Base-by-base conservation (phyloP, 2,797 vertebrate species). In the Picus viridis region DNA sequence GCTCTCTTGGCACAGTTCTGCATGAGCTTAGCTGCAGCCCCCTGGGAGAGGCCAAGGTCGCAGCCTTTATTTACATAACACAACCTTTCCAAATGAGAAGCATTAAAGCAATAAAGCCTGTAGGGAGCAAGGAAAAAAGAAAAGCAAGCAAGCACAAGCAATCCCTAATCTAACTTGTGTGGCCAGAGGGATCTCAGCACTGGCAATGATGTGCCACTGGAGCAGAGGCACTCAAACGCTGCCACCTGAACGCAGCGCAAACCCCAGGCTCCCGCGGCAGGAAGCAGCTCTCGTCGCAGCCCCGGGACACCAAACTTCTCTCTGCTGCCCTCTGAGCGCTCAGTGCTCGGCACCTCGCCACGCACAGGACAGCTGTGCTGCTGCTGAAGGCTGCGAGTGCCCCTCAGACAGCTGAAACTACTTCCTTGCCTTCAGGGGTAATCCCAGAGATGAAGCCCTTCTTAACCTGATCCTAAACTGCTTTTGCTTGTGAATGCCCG, bases 31-130 rank as follows among this genome's bases (percentile, higher is more conserved):
- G 19, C 77, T 80, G 29, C 62, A 68, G 84, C 27, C 59, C 27
- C 59, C 24, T 20, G 78, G 84, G 63, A 82, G 93, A 90, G 65
- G 67, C 65, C 88, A 77, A 96, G 72, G 61, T 73, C 92, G 76
- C 22, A 22, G 62, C 27, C 86, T 85, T 67, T 69, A 94, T 92
- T 93, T 93, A 74, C 54, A 53, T 83, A 83, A 76, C 36, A 65
- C 62, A 57, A 61, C 34, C 32, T 69, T 90, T 86, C 83, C 81
- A 83, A 77, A 73, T 30, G 90, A 82, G 54, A 68, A 80, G 54
- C 70, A 67, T 83, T 72, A 76, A 92, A 83, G 80, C 68, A 93
- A 62, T 62, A 58, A 88, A 76, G 39, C 24, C 89, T 79, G 77
- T 49, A 17, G 20, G 29, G 20, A 4, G 8, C 36, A 34, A 45